phyloP scores from a whole-genome alignment of 2,797 vertebrate species.

The Acanthopagrus latus region DNA sequence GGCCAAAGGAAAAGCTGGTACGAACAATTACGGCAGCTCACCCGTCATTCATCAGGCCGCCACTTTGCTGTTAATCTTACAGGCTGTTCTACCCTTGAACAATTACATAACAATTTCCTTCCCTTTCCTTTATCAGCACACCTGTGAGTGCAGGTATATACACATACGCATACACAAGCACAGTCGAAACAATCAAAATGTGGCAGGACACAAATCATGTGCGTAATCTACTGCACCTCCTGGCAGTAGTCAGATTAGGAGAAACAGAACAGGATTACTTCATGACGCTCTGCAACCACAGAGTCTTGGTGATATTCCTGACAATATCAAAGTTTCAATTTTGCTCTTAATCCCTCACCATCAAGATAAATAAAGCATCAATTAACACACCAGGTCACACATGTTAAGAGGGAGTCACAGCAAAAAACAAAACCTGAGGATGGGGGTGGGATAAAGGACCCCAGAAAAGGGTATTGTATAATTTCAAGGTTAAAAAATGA shows the following conservation, averaged over 20 bases:
- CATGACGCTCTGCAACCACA: neutral
- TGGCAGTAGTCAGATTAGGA: slow-evolving; percentile 13
- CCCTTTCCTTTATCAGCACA: slow-evolving; percentile 3
- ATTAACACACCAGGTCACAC: neutral
- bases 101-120: slow-evolving; percentile 30
- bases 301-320: neutral
- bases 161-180: neutral
- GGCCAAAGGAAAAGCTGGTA: slow-evolving; percentile 55
- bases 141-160: neutral
- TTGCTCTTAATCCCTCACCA: neutral
- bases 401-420: neutral
- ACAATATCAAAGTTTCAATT: slow-evolving; percentile 1
- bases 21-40: slow-evolving; percentile 53
- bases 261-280: neutral
- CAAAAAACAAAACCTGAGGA: neutral
- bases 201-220: neutral
- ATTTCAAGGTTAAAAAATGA: slow-evolving; percentile 47
- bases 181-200: neutral
- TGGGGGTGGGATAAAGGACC: neutral
- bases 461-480: neutral
- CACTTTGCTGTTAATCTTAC: slow-evolving; percentile 49
- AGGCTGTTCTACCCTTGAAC: slow-evolving; percentile 30
- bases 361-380: neutral
- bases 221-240: neutral
- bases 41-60: slow-evolving; percentile 52